Evolutionary conservation across 2,113 vertebrate genomes (phyloP).

Genomic region (Brienomyrus brachyistius): DNA sequence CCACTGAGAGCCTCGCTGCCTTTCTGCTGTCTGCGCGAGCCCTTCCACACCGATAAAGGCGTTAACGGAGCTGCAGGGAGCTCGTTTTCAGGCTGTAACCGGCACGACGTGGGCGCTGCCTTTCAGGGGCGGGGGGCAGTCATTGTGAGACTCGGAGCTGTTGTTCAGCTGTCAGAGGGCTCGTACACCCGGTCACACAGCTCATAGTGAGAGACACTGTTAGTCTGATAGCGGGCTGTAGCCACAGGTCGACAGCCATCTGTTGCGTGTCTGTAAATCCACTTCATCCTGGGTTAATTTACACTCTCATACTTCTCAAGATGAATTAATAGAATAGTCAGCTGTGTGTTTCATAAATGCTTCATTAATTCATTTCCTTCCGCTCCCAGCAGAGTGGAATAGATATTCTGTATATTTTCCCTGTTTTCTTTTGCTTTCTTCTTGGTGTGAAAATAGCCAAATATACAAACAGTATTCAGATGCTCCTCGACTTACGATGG

Average conservation of each 20-base stretch:
- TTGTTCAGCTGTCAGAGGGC: slow-evolving; percentile 4
- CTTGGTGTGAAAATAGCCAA: not conserved
- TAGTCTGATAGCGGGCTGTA: not conserved
- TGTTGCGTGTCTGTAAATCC: not conserved
- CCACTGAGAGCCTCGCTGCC: not conserved
- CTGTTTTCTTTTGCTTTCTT: not conserved
- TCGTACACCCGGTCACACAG: not conserved
- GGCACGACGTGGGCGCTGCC: not conserved
- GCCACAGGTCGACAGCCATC: not conserved
- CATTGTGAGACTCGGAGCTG: slow-evolving; percentile 16
- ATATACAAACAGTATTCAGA: not conserved
- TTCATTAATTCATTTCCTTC: not conserved
- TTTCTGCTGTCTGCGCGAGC: not conserved
- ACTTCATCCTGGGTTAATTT: not conserved
- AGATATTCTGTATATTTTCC: not conserved
- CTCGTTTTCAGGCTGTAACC: not conserved
- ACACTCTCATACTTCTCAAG: not conserved
- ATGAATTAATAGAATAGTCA: not conserved
- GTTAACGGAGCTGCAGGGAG: not conserved
- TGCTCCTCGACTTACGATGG: not conserved
- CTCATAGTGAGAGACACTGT: not conserved
- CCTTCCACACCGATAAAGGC: not conserved
- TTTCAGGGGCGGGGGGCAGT: not conserved
- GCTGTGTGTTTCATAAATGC: not conserved
- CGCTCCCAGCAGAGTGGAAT: not conserved